phyloP scores from a whole-genome alignment of 2,797 vertebrate genomes.

The Hoplostethus mediterraneus region DNA sequence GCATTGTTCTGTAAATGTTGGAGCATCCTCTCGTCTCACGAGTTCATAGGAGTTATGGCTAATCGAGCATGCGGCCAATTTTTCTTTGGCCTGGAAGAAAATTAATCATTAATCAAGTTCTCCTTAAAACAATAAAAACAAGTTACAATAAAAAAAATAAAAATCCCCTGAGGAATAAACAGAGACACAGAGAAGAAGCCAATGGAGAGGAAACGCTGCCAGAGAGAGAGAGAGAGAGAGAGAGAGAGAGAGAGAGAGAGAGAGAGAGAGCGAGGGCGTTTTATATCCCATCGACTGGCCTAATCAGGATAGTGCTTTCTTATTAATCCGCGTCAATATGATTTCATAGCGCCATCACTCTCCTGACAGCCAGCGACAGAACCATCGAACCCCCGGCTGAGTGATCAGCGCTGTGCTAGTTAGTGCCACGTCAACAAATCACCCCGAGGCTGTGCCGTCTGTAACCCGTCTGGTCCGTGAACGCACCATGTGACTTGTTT shows the following conservation, averaged over 20 bases:
- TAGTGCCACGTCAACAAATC: constrained; percentile 50
- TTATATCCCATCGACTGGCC: constrained; percentile 40
- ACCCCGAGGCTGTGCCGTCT: constrained; percentile 6
- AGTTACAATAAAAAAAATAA: background rate
- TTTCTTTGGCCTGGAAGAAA: constrained; percentile 1
- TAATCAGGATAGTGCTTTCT: constrained; percentile 54
- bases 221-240: background rate
- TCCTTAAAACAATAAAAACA: constrained; percentile 1
- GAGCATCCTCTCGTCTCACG: background rate
- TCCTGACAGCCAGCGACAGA: constrained; percentile 40
- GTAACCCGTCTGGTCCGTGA: constrained; percentile 3
- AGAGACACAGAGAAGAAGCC: background rate
- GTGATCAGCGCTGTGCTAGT: constrained; percentile 59
- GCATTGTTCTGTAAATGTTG: background rate
- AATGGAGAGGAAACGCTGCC: background rate
- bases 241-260: background rate
- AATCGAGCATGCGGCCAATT: background rate
- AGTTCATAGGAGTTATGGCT: background rate
- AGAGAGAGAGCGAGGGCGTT: constrained; percentile 9
- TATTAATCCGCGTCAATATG: constrained; percentile 57
- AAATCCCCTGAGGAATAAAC: background rate
- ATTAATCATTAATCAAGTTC: background rate
- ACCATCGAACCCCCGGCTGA: constrained; percentile 21
- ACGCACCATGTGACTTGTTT: no score
- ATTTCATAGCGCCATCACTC: constrained; percentile 62